Percentiles rank a stretch among this genome's conserved stretches.
Conservation (phyloP, 2,888 invertebrate species). For the Apomyelois bistriatella region DNA sequence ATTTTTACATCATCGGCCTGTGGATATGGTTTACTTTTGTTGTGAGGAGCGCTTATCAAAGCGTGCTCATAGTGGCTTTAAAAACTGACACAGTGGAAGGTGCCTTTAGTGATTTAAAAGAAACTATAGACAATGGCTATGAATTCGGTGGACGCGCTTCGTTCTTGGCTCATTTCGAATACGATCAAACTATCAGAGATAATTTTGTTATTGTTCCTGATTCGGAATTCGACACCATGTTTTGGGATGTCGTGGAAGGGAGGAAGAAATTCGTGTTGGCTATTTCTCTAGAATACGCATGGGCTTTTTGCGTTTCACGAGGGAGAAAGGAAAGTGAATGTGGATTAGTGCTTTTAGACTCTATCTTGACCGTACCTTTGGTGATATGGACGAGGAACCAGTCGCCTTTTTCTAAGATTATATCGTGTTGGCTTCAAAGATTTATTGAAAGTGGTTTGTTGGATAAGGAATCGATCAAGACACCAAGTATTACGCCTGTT, state of each 20-base stretch:
- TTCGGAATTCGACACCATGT: slow-evolving; percentile 43
- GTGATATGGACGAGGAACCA: slow-evolving; percentile 56
- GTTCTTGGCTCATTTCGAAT: slow-evolving; percentile 52
- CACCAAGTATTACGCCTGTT: slow-evolving; percentile 26
- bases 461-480: slow-evolving; percentile 35
- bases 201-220: slow-evolving; percentile 48
- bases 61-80: slow-evolving; percentile 56
- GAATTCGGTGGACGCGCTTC: slow-evolving; percentile 52
- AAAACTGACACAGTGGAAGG: slow-evolving; percentile 52
- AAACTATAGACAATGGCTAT: slow-evolving; percentile 46
- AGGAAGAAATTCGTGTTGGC: slow-evolving; percentile 51
- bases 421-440: slow-evolving; percentile 50
- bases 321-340: slow-evolving; percentile 54
- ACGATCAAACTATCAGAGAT: slow-evolving; percentile 46
- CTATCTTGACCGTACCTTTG: slow-evolving; percentile 54
- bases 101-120: slow-evolving; percentile 46
- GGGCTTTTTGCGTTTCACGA: slow-evolving; percentile 45
- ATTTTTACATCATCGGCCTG: slow-evolving; percentile 53
- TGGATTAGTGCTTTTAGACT: slow-evolving; percentile 53
- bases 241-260: slow-evolving; percentile 45
- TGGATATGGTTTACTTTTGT: slow-evolving; percentile 67
- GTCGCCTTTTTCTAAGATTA: slow-evolving; percentile 44
- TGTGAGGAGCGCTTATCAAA: slow-evolving; percentile 58
- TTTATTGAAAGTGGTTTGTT: slow-evolving; percentile 54
- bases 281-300: slow-evolving; percentile 54